phyloP scores from a whole-genome alignment of 2,797 vertebrate species.

The Myotis vivesi region DNA sequence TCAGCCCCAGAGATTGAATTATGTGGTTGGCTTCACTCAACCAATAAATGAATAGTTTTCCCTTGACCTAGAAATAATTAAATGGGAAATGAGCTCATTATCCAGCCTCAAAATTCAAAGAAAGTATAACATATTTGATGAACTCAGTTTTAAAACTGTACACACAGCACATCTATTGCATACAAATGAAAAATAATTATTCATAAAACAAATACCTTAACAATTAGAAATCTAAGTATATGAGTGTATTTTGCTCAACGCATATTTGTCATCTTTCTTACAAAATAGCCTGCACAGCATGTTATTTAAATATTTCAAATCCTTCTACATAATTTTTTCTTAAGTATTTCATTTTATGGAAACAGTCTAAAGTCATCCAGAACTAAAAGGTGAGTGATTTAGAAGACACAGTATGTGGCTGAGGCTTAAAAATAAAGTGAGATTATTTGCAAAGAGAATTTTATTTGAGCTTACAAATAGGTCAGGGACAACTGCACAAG shows the following conservation, averaged over 20 bases:
- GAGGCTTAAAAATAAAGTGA: neutral
- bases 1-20: neutral
- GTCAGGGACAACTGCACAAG: neutral
- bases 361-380: neutral
- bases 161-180: neutral
- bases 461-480: neutral
- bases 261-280: neutral
- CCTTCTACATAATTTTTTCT: neutral
- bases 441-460: neutral
- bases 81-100: neutral
- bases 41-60: neutral
- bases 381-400: neutral
- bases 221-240: neutral
- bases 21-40: neutral
- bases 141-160: neutral
- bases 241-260: neutral
- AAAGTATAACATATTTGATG: neutral
- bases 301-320: neutral
- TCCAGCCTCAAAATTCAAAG: neutral
- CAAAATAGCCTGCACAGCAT: neutral
- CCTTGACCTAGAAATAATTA: slow-evolving; percentile 21
- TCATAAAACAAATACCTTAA: neutral
- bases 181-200: neutral
- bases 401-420: neutral
- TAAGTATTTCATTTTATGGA: neutral